Conservation (phyloP, 53 echinoderm and acorn worm species). For the Temnopleurus reevesii region DNA sequence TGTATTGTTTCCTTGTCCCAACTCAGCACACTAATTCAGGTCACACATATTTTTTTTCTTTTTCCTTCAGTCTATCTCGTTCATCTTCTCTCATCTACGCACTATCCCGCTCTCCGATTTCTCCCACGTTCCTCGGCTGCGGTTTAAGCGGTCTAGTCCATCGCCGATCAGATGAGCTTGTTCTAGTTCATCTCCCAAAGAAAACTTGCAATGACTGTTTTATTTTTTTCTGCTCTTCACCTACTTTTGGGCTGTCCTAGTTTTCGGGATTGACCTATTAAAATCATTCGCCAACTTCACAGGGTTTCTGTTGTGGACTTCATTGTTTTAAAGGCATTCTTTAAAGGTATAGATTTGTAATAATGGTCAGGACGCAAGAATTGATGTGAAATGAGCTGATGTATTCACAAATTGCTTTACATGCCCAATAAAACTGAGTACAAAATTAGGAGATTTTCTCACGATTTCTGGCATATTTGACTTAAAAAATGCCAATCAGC, state of each 20-base stretch:
- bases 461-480: no score
- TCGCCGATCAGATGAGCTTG: slow-evolving; percentile 4
- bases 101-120: slow-evolving; percentile 8
- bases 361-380: no score
- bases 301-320: background rate
- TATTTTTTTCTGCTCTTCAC: slow-evolving; percentile 50
- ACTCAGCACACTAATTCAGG: background rate
- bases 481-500: no score
- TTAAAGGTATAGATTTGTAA: no score
- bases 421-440: no score
- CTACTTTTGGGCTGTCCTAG: slow-evolving; percentile 36
- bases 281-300: slow-evolving; percentile 22
- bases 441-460: no score
- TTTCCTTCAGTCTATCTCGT: background rate
- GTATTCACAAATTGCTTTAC: no score
- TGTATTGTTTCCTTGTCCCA: slow-evolving; percentile 45
- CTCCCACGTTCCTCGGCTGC: slow-evolving; percentile 15
- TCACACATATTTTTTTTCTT: background rate
- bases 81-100: background rate
- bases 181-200: slow-evolving; percentile 36
- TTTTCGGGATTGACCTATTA: slow-evolving; percentile 28
- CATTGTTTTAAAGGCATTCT: slow-evolving; percentile 42
- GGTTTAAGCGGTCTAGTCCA: slow-evolving; percentile 35
- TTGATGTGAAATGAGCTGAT: no score
- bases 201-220: slow-evolving; percentile 49